Base-by-base conservation (phyloP, 1,140 invertebrate genomes). In the Microplitis mediator region DNA sequence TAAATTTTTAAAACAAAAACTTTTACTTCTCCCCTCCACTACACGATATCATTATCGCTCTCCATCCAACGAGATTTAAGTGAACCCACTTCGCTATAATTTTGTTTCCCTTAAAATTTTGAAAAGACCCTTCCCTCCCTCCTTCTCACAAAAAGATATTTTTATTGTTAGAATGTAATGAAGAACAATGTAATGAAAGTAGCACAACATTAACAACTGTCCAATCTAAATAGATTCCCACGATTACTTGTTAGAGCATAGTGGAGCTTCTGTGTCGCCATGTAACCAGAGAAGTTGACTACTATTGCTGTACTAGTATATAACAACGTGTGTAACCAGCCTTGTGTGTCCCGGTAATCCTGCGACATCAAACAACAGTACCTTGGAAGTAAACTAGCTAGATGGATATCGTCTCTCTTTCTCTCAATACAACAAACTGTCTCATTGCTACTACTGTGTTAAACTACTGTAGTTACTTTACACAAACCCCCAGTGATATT, bases 251-350 rank as follows among this genome's bases (percentile, higher is more conserved):
- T 3, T 23, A 56, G 39, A 32, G n/a, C 8, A 8, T 9, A 50
- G 50, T 31, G 34, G 35, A 50, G 56, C n/a, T 23, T 61, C 32
- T 36, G 68, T 23, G 58, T 23, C n/a, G 0, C 23, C 23, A 23
- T 63, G 39, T 60, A 13, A 63, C 31, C 36, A 72, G 50, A 72
- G 70, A 66, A 62, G 51, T 72, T 72, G 51, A 72, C 70, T 72
- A 66, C 63, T 35, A 51, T 65, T 64, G 62, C 39, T 45, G 5
- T 45, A 11, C 39, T 45, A 45, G 39, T 45, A 32, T 72, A 52
- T 66, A 72, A 72, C 70, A 58, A 72, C 34, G 62, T 72, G 70
- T 72, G 70, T 66, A 72, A 72, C 70, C 63, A 66, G 62, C 70
- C 70, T 72, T 72, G 70, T 72, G 39, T 45, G 62, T 72, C 51